Evolutionary conservation across 2,113 vertebrate species (phyloP).

Genomic region (Herpetotheres cachinnans): DNA sequence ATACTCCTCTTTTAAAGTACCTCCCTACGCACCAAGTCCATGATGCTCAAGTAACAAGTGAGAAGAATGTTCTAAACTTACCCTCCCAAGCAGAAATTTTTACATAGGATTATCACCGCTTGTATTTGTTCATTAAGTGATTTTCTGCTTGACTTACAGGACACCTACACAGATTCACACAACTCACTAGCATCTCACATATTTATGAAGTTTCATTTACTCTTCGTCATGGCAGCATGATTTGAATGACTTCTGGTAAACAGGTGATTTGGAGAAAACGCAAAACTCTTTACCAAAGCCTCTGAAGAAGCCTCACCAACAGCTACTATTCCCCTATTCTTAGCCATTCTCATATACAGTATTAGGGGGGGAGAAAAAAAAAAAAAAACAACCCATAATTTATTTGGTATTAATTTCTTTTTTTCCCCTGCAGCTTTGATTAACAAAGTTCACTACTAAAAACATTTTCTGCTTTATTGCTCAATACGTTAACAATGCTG

Average conservation of each 20-base stretch:
- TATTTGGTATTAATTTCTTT: not conserved
- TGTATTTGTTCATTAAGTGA: not conserved
- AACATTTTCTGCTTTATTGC: not conserved
- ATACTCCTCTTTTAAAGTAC: not conserved
- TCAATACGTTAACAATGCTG: not conserved
- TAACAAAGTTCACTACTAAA: not conserved
- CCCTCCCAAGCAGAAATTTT: not conserved
- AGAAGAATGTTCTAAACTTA: not conserved
- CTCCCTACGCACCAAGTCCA: not conserved
- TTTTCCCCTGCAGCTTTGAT: not conserved
- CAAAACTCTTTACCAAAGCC: not conserved
- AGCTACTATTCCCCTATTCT: not conserved
- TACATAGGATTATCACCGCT: not conserved
- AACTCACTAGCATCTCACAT: not conserved
- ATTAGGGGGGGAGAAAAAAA: not conserved
- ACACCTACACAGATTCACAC: slow-evolving; percentile 4
- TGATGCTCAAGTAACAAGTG: accelerated
- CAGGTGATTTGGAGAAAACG: not conserved
- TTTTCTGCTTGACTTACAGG: not conserved
- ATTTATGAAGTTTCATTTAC: slow-evolving; percentile 8
- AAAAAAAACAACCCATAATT: not conserved
- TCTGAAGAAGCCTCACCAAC: not conserved
- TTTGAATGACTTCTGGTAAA: not conserved
- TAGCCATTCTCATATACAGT: not conserved
- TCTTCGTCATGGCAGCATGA: not conserved